Percentiles rank a stretch among this genome's conserved stretches.
These are phyloP conservation scores for Tetragonula clypearis DNA, from an alignment of 1,140 invertebrate species.

Conservation along the genomic window DNA sequence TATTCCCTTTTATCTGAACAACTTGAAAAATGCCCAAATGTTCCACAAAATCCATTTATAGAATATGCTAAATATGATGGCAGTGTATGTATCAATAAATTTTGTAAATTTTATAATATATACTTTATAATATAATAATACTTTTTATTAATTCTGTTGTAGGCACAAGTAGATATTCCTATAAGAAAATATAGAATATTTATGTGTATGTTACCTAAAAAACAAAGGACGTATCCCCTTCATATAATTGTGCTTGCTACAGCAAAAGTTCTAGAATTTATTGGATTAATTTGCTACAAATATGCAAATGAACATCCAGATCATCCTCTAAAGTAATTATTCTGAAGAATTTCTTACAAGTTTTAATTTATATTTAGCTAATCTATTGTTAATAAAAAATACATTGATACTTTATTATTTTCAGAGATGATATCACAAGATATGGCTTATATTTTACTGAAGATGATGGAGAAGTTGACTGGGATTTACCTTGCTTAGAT, in stretches of 20 bases:
- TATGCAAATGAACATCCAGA: conserved; percentile 81
- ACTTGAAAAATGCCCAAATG: conserved; percentile 87
- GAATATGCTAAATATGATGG: conserved; percentile 97
- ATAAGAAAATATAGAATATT: conserved; percentile 93
- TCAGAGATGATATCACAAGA: conserved; percentile 83
- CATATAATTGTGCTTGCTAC: conserved; percentile 89
- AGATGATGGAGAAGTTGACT: conserved; percentile 98
- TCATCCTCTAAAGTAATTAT: conserved; percentile 83
- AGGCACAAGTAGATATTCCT: conserved; percentile 88
- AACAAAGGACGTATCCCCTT: conserved; percentile 92
- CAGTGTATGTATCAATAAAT: conserved; percentile 81
- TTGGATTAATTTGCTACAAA: conserved; percentile 95
- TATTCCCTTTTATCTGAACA: conserved; percentile 87
- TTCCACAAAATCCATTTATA: conserved; percentile 92
- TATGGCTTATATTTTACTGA: conserved; percentile 96
- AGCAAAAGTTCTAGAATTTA: conserved; percentile 95
- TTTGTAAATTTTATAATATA: conserved; percentile 6
- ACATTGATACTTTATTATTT: conserved; percentile 47
- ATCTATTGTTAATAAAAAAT: not conserved
- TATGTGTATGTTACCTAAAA: conserved; percentile 91
- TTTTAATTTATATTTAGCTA: not conserved
- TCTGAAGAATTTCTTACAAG: conserved; percentile 42
- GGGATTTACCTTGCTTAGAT: conserved; percentile 95
- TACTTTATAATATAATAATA: conserved; percentile 18
- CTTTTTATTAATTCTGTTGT: conserved; percentile 26